These are phyloP conservation scores for Neotoma lepida DNA, from an alignment of 2,113 vertebrate genomes.

Conservation along the genomic window DNA sequence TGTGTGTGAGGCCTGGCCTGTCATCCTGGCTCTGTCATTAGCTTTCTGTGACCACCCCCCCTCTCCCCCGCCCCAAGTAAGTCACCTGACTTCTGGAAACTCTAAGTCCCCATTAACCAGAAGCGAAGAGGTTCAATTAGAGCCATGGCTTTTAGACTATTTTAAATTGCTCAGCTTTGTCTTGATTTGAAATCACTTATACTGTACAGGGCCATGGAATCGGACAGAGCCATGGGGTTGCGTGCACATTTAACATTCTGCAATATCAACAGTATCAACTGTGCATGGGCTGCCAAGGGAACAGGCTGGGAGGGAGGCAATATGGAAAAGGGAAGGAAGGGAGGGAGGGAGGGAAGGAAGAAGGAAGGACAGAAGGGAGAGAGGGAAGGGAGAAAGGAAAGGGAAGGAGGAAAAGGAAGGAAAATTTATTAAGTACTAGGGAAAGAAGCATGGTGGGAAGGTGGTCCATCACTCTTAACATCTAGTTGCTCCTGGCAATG, in stretches of 20 bases:
- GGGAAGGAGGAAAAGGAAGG: too few relatives aligned
- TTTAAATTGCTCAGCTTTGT: background rate
- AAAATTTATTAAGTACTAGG: background rate
- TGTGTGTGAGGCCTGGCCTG: background rate
- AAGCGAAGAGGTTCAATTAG: background rate
- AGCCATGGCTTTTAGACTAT: background rate
- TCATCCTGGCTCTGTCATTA: background rate
- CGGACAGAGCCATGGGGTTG: accelerated
- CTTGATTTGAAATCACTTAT: background rate
- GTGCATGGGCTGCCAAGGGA: background rate
- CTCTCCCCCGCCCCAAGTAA: too few relatives aligned
- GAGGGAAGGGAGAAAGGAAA: background rate
- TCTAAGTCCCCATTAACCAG: background rate
- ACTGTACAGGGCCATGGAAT: background rate
- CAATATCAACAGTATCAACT: background rate
- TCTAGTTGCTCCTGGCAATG: background rate
- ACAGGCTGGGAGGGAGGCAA: background rate
- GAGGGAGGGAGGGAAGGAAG: background rate
- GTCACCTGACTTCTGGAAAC: background rate
- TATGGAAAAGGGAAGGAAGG: background rate
- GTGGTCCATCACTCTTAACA: accelerated
- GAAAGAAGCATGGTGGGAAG: background rate
- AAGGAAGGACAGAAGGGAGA: background rate
- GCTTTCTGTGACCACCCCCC: background rate
- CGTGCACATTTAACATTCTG: background rate